These are phyloP conservation scores for Lethrus apterus DNA, from an alignment of 1,140 invertebrate genomes.

Conservation along the genomic window DNA sequence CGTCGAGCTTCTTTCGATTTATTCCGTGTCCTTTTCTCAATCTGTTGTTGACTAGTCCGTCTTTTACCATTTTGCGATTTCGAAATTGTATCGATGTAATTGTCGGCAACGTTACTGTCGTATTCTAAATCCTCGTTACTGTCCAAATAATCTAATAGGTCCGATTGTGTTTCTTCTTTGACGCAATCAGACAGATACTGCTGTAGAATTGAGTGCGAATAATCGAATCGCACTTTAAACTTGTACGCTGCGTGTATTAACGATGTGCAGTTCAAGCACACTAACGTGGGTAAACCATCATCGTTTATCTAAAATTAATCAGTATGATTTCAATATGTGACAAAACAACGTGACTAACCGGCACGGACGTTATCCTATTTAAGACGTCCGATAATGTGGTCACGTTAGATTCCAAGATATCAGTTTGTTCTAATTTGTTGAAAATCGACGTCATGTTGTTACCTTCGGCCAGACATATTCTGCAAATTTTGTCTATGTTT, in stretches of 20 bases:
- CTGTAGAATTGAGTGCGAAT: slow-evolving; percentile 8
- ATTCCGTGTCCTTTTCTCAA: too few species aligned
- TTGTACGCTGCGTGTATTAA: slow-evolving; percentile 6
- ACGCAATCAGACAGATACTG: slow-evolving; percentile 2
- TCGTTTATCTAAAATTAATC: too few species aligned
- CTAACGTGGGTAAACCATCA: slow-evolving; percentile 6
- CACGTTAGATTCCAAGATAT: slow-evolving; percentile 1
- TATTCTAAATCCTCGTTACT: not conserved
- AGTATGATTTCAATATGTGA: too few species aligned
- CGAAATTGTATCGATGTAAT: not conserved
- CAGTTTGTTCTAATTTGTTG: slow-evolving; percentile 1
- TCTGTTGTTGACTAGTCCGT: too few species aligned
- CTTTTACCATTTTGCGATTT: too few species aligned
- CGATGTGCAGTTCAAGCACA: slow-evolving; percentile 1
- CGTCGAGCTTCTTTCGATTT: too few species aligned
- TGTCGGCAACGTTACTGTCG: not conserved
- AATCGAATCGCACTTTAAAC: slow-evolving; percentile 8
- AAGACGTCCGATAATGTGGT: slow-evolving; percentile 1
- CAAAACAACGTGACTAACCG: too few species aligned
- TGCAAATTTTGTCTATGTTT: slow-evolving; percentile 5
- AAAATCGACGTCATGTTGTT: slow-evolving; percentile 3
- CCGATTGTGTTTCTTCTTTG: slow-evolving; percentile 2
- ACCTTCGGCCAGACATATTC: slow-evolving; percentile 4
- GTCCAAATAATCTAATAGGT: slow-evolving; percentile 6
- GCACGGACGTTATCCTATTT: slow-evolving; percentile 4